These are phyloP conservation scores for Cyphomyrmex costatus DNA, from an alignment of 1,140 invertebrate species.

Conservation along the genomic window DNA sequence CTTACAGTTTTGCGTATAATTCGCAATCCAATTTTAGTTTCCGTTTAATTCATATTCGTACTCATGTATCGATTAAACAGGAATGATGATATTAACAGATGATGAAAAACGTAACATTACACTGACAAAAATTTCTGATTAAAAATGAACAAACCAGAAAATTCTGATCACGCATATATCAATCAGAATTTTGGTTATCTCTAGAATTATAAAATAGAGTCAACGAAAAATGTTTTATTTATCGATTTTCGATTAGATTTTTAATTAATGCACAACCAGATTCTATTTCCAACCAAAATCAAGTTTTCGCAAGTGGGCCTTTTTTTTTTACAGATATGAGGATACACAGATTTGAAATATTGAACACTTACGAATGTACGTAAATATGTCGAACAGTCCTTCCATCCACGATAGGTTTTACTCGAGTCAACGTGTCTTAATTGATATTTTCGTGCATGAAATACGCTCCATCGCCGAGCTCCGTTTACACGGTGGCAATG, in stretches of 20 bases:
- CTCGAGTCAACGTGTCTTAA: slow-evolving; percentile 31
- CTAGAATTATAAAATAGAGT: too few species aligned
- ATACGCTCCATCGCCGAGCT: neutral
- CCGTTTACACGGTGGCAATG: slow-evolving; percentile 12
- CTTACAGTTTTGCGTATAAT: neutral
- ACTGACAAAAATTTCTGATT: too few species aligned
- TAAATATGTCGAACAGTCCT: neutral
- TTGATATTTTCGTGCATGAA: slow-evolving; percentile 13
- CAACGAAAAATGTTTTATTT: too few species aligned
- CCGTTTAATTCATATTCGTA: too few species aligned
- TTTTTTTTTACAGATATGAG: neutral
- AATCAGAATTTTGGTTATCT: too few species aligned
- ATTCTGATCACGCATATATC: too few species aligned
- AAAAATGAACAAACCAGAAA: too few species aligned
- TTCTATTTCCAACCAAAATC: neutral
- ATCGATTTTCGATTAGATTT: too few species aligned
- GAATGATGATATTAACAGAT: neutral
- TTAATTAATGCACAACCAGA: too few species aligned
- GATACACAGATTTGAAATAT: neutral
- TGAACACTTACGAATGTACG: neutral
- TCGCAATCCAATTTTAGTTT: neutral
- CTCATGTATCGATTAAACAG: neutral
- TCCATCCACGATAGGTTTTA: neutral
- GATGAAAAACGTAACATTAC: too few species aligned
- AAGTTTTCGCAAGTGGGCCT: neutral